Evolutionary conservation across 1,140 invertebrate genomes (phyloP).

Genomic region (Drosophila triauraria): DNA sequence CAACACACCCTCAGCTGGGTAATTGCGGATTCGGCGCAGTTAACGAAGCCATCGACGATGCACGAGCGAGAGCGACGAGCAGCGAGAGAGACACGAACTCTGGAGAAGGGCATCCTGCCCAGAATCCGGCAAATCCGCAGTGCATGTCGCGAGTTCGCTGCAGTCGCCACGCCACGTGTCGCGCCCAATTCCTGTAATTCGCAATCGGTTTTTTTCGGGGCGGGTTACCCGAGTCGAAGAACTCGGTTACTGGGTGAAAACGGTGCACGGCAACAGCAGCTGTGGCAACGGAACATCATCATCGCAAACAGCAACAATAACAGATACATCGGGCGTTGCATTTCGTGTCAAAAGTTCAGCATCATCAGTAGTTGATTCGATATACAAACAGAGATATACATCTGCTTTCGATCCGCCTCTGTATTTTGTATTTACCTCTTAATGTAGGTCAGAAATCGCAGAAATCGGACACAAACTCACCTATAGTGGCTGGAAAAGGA

Average conservation of each 20-base stretch:
- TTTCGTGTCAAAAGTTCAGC: slow-evolving; percentile 48
- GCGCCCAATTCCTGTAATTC: slow-evolving; percentile 5
- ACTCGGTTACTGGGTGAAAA: slow-evolving; percentile 82
- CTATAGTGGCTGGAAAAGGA: slow-evolving; percentile 32
- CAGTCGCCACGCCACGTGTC: slow-evolving; percentile 57
- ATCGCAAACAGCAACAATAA: slow-evolving; percentile 42
- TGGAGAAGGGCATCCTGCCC: slow-evolving; percentile 62
- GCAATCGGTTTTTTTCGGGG: slow-evolving; percentile 45
- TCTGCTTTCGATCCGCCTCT: slow-evolving; percentile 59
- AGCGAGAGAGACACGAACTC: slow-evolving; percentile 35
- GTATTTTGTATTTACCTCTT: slow-evolving; percentile 35
- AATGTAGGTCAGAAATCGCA: slow-evolving; percentile 71
- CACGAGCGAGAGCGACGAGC: slow-evolving; percentile 9
- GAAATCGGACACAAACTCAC: slow-evolving; percentile 39
- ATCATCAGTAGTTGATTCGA: slow-evolving; percentile 14
- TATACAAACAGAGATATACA: slow-evolving; percentile 26
- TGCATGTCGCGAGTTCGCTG: slow-evolving; percentile 68
- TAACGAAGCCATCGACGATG: slow-evolving; percentile 44
- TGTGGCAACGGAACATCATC: slow-evolving; percentile 30
- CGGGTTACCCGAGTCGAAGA: slow-evolving; percentile 55
- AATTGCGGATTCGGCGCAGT: slow-evolving; percentile 73
- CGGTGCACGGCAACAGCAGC: slow-evolving; percentile 52
- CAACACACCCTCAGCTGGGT: slow-evolving; percentile 4
- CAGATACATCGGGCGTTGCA: slow-evolving; percentile 29
- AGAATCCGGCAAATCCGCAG: slow-evolving; percentile 67